These are phyloP conservation scores for Microtus ochrogaster DNA, from an alignment of 2,113 vertebrate species.

Conservation along the genomic window DNA sequence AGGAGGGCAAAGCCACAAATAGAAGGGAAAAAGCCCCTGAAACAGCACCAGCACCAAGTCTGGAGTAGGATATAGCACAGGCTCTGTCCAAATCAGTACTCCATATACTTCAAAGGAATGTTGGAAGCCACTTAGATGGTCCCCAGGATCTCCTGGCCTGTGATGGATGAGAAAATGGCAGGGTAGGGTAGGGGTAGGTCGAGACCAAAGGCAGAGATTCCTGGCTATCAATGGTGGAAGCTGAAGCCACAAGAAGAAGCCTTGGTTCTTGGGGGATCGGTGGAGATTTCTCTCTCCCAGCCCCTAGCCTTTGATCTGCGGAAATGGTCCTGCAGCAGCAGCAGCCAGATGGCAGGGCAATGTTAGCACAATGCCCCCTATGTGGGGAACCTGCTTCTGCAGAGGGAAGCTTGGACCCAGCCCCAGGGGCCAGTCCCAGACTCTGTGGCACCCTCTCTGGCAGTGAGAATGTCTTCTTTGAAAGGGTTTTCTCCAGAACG, in stretches of 20 bases:
- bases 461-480: background rate
- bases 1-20: background rate
- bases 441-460: background rate
- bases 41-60: rapidly evolving
- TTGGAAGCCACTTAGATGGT: background rate
- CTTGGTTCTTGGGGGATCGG: background rate
- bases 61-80: background rate
- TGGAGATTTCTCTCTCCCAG: background rate
- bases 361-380: background rate
- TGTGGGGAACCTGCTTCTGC: background rate
- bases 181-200: rapidly evolving
- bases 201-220: background rate
- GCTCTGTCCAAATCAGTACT: background rate
- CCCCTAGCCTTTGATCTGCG: background rate
- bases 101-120: background rate
- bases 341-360: background rate
- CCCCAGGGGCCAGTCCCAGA: background rate
- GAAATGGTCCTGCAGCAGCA: background rate
- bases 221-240: background rate
- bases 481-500: background rate
- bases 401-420: background rate
- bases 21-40: background rate
- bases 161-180: background rate
- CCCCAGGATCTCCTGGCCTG: background rate
- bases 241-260: background rate